Evolutionary conservation across 2,113 vertebrate species (phyloP), one percentile per base, ranked within the genome.

Genomic region (Loxodonta africana): DNA sequence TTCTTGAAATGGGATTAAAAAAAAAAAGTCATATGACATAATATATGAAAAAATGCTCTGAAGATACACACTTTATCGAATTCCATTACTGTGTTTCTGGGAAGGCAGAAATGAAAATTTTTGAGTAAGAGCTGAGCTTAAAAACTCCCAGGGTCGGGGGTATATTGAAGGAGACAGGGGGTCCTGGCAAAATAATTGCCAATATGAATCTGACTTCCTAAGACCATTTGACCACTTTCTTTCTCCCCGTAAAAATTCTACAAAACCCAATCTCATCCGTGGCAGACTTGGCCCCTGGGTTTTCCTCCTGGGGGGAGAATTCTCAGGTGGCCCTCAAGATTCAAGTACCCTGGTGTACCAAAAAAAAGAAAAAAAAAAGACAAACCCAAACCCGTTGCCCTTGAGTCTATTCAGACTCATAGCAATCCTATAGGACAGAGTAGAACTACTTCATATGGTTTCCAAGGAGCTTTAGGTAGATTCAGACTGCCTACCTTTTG

Each of bases 301-400:
- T 67, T 93, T 41, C 33, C 1, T 41, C 20, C 33, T 51, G 44
- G 9, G 8, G n/a, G 51, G 25, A 80, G 53, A 48, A 83, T 88
- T 94, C 12, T 41, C 77, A 90, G 33, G 63, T 84, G 4, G 12
- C 20, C 18, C 28, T 25, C 8, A 67, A 37, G 17, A 87, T 95
- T 20, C 0, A 73, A n/a, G 11, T 6, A 23, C 1, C 25, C 2
- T 84, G 30, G 2, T 28, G 2, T 28, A 20, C 4, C 15, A 57
- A 57, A 57, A 17, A 57, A 57, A 57, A 17, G 15, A 57, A 57
- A 57, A 17, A 17, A 57, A 57, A 57, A 57, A 17, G 10, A 48
- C 3, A 48, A 48, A 48, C 37, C 37, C 37, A 48, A 48, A 48
- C 48, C 53, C 15, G 4, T 57, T 57, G 53, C 15, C 4, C 12